Conservation (phyloP, 1,140 invertebrate species). For the Drosophila azteca region DNA sequence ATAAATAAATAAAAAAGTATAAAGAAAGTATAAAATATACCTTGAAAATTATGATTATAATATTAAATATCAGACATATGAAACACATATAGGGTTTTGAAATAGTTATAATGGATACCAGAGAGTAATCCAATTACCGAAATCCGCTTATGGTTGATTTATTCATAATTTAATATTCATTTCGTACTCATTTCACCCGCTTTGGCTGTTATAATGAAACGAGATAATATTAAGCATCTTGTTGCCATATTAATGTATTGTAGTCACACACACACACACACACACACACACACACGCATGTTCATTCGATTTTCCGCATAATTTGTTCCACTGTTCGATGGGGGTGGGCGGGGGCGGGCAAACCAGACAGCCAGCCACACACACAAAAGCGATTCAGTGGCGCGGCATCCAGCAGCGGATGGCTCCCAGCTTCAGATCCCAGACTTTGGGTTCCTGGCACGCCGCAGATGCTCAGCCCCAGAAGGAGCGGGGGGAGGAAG, state of each 20-base stretch:
- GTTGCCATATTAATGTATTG: constrained; percentile 1
- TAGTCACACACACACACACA: not conserved
- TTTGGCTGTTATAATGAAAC: not conserved
- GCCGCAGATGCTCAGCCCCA: constrained; percentile 67
- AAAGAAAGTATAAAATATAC: no score
- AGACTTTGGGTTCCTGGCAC: constrained; percentile 61
- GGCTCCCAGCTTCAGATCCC: constrained; percentile 36
- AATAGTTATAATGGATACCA: no score
- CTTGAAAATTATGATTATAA: no score
- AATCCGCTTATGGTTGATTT: no score
- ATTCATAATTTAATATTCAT: no score
- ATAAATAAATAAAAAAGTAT: no score
- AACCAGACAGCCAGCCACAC: not conserved
- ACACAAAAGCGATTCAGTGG: constrained; percentile 43
- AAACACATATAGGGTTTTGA: no score
- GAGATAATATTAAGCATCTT: constrained; percentile 2
- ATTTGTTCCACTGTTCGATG: constrained; percentile 36
- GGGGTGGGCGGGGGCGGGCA: no score
- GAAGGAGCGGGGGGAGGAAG: not conserved
- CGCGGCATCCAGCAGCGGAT: constrained; percentile 49
- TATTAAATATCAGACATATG: no score
- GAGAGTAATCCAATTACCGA: no score
- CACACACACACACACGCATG: not conserved
- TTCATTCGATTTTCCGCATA: constrained; percentile 11
- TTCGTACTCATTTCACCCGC: not conserved